These are phyloP conservation scores for Drosophila pseudotalamancana DNA, from an alignment of 2,888 invertebrate species.

Conservation along the genomic window DNA sequence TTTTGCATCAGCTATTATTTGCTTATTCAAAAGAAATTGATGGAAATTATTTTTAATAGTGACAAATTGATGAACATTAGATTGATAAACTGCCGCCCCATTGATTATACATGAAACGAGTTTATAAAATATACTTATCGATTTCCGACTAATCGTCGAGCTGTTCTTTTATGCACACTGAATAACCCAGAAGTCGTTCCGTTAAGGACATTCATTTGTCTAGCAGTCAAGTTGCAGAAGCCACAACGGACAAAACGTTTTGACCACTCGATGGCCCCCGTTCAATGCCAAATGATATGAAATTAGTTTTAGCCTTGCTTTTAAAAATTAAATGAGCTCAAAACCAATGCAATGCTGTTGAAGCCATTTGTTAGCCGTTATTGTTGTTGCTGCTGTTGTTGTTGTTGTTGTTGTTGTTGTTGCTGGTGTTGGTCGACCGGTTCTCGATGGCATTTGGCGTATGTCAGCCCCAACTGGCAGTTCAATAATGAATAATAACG, in stretches of 20 bases:
- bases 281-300: constrained; percentile 72
- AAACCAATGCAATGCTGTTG: constrained; percentile 41
- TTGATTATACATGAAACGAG: constrained; percentile 21
- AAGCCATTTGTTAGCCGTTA: constrained; percentile 39
- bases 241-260: constrained; percentile 23
- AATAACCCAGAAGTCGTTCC: constrained; percentile 23
- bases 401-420: constrained; percentile 1
- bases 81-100: constrained; percentile 40
- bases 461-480: constrained; percentile 74
- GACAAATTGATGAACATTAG: constrained; percentile 52
- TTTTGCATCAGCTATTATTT: constrained; percentile 19
- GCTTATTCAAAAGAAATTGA: constrained; percentile 12
- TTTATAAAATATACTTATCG: constrained; percentile 48
- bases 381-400: too few relatives aligned
- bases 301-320: constrained; percentile 74
- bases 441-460: constrained; percentile 64
- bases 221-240: constrained; percentile 19
- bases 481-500: constrained; percentile 78
- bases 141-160: constrained; percentile 49
- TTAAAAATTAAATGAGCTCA: constrained; percentile 58
- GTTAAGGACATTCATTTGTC: constrained; percentile 56
- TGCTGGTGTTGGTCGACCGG: constrained; percentile 10
- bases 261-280: constrained; percentile 36
- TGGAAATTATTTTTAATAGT: constrained; percentile 46
- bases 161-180: constrained; percentile 12